Conservation (phyloP, 2,113 vertebrate species). For the Egretta garzetta region DNA sequence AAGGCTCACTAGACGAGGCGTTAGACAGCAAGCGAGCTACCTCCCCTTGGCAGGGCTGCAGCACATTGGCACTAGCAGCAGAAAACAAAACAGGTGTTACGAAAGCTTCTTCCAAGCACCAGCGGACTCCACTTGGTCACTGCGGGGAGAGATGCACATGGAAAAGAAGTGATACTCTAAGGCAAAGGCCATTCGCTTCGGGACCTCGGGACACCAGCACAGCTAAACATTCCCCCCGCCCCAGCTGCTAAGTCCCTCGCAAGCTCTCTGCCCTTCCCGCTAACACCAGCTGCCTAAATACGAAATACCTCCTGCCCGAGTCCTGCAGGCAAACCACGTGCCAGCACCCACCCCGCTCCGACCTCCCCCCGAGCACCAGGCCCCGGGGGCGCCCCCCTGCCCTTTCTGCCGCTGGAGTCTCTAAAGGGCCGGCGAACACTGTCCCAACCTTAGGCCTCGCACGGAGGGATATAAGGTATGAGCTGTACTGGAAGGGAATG, state of each 20-base stretch:
- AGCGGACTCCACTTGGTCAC: constrained; percentile 53
- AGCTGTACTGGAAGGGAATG: constrained; percentile 58
- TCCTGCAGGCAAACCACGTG: neutral
- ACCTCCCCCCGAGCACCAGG: neutral
- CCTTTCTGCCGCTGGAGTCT: neutral
- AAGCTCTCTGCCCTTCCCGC: neutral
- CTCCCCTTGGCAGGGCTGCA: constrained; percentile 35
- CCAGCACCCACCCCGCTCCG: neutral
- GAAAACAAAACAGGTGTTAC: constrained; percentile 64
- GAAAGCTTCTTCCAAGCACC: constrained; percentile 65
- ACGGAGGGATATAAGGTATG: constrained; percentile 53
- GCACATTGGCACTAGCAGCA: constrained; percentile 60
- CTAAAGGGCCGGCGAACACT: neutral
- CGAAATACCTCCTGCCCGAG: neutral
- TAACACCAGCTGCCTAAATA: neutral
- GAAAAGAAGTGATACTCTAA: constrained; percentile 33
- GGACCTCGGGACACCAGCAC: neutral
- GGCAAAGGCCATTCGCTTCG: constrained; percentile 56
- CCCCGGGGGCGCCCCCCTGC: neutral
- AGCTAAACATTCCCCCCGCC: neutral
- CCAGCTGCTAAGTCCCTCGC: neutral
- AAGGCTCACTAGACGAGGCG: constrained; percentile 20
- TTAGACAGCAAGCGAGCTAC: constrained; percentile 22
- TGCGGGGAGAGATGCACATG: constrained; percentile 34
- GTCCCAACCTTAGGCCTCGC: constrained; percentile 50